phyloP scores from a whole-genome alignment of 2,797 vertebrate species.

The Podargus strigoides region DNA sequence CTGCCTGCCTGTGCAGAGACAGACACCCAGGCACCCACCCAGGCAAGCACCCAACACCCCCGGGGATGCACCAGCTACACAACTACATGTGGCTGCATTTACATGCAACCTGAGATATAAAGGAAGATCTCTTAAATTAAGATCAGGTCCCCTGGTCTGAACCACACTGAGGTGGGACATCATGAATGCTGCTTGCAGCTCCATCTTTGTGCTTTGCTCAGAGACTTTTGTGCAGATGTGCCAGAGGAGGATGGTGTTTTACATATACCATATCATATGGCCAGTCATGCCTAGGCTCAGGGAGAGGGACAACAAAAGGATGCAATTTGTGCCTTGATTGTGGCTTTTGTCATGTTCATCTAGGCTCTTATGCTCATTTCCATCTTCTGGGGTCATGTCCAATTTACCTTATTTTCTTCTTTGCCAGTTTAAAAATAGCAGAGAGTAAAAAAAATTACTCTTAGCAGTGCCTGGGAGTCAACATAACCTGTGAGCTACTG shows the following conservation, averaged over 20 bases:
- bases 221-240: constrained; percentile 4
- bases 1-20: neutral
- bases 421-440: constrained; percentile 44
- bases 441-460: neutral
- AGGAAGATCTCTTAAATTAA: neutral
- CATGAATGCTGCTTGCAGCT: neutral
- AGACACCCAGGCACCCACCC: neutral
- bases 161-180: neutral
- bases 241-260: neutral
- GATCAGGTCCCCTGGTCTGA: neutral
- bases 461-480: neutral
- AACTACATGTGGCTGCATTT: neutral
- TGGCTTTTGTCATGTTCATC: constrained; percentile 44
- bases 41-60: neutral
- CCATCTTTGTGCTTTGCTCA: neutral
- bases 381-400: constrained; percentile 4
- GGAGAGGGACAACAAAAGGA: constrained; percentile 27
- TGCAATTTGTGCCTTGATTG: constrained; percentile 55
- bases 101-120: neutral
- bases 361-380: constrained; percentile 15
- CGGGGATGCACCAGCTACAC: neutral
- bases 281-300: neutral
- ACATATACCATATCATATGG: neutral
- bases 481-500: neutral
- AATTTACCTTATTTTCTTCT: constrained; percentile 50